Base-by-base conservation (phyloP, 2,113 vertebrate species). In the Sinocyclocheilus anshuiensis region DNA sequence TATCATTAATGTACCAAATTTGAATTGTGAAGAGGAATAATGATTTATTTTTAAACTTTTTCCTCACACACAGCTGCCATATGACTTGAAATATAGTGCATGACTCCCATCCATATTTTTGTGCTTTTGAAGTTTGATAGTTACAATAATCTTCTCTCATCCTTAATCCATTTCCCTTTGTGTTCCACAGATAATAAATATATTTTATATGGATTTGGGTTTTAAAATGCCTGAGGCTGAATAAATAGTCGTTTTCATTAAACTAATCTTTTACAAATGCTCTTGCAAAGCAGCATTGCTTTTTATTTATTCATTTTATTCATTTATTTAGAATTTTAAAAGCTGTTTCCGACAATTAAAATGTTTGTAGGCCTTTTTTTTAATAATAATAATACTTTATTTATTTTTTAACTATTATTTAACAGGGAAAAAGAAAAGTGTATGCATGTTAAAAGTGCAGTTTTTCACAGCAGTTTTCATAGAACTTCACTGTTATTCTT, bases 81-180 rank as follows among this genome's bases (percentile, higher is more conserved):
- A 10, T 39, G 29, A 10, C 39, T 39, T 39, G 39, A 39, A 39
- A 39, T 39, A 6, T 39, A 1, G 39, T 4, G 1, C 3, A 22
- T 22, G 69, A 5, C 18, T 71, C 18, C 67, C 4, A 33, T 36
- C 67, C 1, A 10, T 72, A 2, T n/a, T 42, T 72, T 39, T 11
- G 4, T 45, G 39, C 20, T 75, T 45, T 75, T 75, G 72, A 75
- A 45, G 42, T 6, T 7, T 75, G 72, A 48, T 42, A 75, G 72
- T 48, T 75, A 75, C 72, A 75, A 75, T 75, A 75, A 45, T 75
- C 42, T 75, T 75, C 39, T 75, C 42, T 75, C 72, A 75, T 75
- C 22, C 39, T 48, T 75, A 48, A 48, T 75, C 42, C 39, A 75
- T 75, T 75, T 75, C 11, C 22, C 12, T 48, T 48, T 75, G 42